Evolutionary conservation across 2,113 vertebrate genomes (phyloP).

Genomic region (Monopterus albus): DNA sequence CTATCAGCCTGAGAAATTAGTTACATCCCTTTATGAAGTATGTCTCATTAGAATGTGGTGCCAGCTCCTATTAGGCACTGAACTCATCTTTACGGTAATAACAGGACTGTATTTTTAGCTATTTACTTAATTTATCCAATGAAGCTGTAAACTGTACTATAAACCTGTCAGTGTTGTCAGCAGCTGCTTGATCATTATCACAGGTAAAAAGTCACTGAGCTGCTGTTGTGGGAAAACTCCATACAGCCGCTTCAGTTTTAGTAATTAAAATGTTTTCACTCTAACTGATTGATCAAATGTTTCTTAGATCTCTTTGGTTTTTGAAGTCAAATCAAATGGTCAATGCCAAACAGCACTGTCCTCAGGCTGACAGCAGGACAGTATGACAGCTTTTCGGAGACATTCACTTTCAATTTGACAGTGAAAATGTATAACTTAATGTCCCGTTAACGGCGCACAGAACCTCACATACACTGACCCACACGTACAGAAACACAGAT

Average conservation of each 20-base stretch:
- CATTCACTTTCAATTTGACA: slow-evolving; percentile 51
- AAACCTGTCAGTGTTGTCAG: slow-evolving; percentile 9
- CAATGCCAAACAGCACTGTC: slow-evolving; percentile 15
- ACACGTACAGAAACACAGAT: slow-evolving; percentile 9
- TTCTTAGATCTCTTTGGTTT: slow-evolving; percentile 1
- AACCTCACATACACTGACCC: slow-evolving; percentile 8
- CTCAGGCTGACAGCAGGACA: slow-evolving; percentile 42
- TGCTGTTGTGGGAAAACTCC: background rate
- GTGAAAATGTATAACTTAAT: slow-evolving; percentile 54
- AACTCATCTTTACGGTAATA: background rate
- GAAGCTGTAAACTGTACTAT: background rate
- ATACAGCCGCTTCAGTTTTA: background rate
- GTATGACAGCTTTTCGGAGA: slow-evolving; percentile 51
- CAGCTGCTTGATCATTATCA: slow-evolving; percentile 17
- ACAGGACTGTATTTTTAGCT: background rate
- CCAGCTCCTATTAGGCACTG: background rate
- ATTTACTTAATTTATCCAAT: background rate
- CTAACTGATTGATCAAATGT: slow-evolving; percentile 36
- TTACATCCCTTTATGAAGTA: background rate
- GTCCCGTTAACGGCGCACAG: slow-evolving; percentile 25
- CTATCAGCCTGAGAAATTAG: too few relatives aligned
- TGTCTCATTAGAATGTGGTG: background rate
- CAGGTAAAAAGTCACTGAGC: slow-evolving; percentile 12
- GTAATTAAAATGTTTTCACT: slow-evolving; percentile 21
- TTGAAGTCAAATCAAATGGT: slow-evolving; percentile 26